Base-by-base conservation (phyloP, 53 echinoderm and acorn worm genomes). In the Paracentrotus lividus region DNA sequence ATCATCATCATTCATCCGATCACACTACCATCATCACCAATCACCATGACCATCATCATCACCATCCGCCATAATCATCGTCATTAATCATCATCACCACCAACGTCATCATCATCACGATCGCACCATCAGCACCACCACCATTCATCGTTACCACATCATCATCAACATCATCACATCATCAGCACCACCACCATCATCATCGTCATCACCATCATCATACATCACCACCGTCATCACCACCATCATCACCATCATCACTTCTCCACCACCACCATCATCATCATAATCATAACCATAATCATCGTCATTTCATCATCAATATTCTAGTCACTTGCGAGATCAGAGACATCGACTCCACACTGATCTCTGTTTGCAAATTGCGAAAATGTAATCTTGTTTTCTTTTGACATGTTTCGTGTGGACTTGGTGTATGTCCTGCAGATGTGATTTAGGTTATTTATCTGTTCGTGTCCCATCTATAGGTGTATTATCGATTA, bases 231-330 rank as follows among this genome's bases (percentile, higher is more conserved):
- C 43, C 8, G 43, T 42, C 0, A 40, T 78, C 44, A 78, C 4
- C 42, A 31, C 8, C 57, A 21, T 18, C 57, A 57, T 18, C 57
- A 72, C 32, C 40, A 72, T 72, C 72, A 23, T 23, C 24, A 84
- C 38, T 2, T 86, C 32, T 56, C 33, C 56, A 8, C 33, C 57
- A 86, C 23, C 58, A 57, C 59, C 59, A 59, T 58, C 14, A 88
- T 88, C 23, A 88, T 36, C 59, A 88, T 58, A 2, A 38, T 40
- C 60, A 88, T 88, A 21, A 88, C 59, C 42, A 88, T 58, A 23
- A 88, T 16, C 88, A 88, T 40, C 88, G 2, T 88, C 88, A 59
- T 49, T 0, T 88, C 60, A 59, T 58, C 13, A 59, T 42, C 33
- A 88, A 21, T 52, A 51, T 58, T 40, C 57, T 3, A 57, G 58